Evolutionary conservation across 2,888 invertebrate genomes (phyloP), one percentile per base, ranked within the genome.

Genomic region (Tethea ocularis): DNA sequence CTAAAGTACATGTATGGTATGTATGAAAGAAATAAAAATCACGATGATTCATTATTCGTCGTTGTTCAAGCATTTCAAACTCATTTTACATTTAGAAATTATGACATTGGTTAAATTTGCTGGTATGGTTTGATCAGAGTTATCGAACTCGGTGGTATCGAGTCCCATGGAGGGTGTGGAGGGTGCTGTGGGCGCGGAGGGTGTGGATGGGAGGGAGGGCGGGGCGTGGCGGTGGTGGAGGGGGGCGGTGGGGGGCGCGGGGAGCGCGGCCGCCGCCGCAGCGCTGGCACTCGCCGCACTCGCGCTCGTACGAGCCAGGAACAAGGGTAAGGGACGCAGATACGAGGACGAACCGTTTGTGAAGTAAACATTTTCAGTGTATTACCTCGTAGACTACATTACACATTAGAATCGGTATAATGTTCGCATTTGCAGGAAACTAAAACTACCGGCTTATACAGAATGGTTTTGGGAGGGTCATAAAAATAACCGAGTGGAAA

Each of bases 161-260:
- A 59, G 66, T 58, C 38, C 1, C 6, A 1, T 15, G 15, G 38
- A 26, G 33, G 41, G 13, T 23, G 24, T 24, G 17, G n/a, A 10
- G 29, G 10, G 29, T 5, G 5, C 26, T 26, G 7, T 6, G 26
- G 7, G 26, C 3, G 26, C 0, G 2, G 26, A 26, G 52, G 24
- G 22, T 51, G 36, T 20, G 53, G 61, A 54, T 41, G 62, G 55
- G 63, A 52, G 60, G 63, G 74, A 57, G 22, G 63, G 62, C n/a
- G 62, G 55, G 58, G 66, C 58, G 60, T 73, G 78, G 80, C 74
- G 68, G 64, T 74, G 80, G 73, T 82, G 87, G 83, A 69, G 83
- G 69, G 83, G 85, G 59, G 87, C 85, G 74, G 78, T 75, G 62
- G 87, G 84, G 5, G 87, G 84, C 55, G 88, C 86, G 64, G 87